Conservation (phyloP, 2,888 invertebrate species). For the Saturnia pavonia region DNA sequence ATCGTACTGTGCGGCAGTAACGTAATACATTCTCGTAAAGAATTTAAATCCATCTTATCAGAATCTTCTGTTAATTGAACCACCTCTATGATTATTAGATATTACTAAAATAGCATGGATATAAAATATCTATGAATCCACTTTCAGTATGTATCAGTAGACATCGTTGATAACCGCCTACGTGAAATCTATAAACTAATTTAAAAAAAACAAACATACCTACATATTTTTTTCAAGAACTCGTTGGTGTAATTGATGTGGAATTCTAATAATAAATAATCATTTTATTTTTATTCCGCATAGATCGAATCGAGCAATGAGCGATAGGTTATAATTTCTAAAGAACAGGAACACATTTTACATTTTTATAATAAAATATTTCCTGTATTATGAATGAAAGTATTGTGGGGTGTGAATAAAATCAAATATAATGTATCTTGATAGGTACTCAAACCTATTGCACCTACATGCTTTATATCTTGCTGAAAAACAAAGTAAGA, state of each 20-base stretch:
- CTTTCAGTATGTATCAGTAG: not conserved
- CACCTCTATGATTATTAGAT: not conserved
- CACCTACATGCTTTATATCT: not conserved
- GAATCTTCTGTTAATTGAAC: not conserved
- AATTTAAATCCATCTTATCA: not conserved
- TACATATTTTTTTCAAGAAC: not conserved
- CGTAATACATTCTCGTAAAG: not conserved
- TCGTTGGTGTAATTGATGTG: slow-evolving; percentile 13
- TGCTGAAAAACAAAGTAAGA: not conserved
- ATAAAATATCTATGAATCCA: not conserved
- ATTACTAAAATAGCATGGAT: not conserved
- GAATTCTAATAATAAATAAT: not conserved
- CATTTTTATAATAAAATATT: not conserved
- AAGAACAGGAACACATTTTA: not conserved
- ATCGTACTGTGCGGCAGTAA: no score
- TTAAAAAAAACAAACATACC: not conserved
- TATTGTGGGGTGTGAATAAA: not conserved
- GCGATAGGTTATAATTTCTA: not conserved
- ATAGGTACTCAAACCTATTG: not conserved
- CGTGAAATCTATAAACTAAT: slow-evolving; percentile 1
- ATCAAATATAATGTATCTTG: not conserved
- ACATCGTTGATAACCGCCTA: slow-evolving; percentile 1
- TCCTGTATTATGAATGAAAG: slow-evolving; percentile 8
- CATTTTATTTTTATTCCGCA: slow-evolving; percentile 1
- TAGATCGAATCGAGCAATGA: slow-evolving; percentile 8